Evolutionary conservation across 2,113 vertebrate species (phyloP).

Genomic region (Falcunculus frontatus): DNA sequence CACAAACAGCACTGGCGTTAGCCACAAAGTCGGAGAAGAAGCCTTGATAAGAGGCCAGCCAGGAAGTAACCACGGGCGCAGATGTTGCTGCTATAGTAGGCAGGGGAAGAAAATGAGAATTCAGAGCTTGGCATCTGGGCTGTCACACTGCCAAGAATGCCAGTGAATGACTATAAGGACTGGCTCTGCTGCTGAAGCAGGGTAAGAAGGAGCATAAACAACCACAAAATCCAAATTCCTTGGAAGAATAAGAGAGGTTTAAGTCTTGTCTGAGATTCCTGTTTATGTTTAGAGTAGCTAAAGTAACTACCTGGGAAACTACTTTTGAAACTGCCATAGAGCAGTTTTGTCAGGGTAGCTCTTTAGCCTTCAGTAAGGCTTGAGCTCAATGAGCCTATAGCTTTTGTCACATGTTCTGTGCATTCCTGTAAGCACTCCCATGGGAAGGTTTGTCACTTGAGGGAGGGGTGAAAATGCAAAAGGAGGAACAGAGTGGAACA

Average conservation of each 20-base stretch:
- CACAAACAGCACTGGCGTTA: conserved; percentile 18
- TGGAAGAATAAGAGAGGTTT: neutral
- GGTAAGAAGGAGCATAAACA: neutral
- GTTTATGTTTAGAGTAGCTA: neutral
- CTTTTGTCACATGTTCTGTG: neutral
- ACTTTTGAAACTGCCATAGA: neutral
- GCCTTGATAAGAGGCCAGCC: conserved; percentile 43
- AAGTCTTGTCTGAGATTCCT: neutral
- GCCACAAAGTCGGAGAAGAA: neutral
- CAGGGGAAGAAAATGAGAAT: conserved; percentile 2
- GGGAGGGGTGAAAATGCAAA: neutral
- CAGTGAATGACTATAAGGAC: neutral
- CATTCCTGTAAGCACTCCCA: neutral
- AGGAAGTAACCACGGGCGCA: conserved; percentile 4
- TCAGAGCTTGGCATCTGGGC: conserved; percentile 22
- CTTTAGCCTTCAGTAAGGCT: neutral
- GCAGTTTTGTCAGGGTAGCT: neutral
- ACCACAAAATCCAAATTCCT: neutral
- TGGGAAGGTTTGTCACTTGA: neutral
- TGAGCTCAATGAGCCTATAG: neutral
- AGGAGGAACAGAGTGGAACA: neutral
- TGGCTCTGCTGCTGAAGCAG: neutral
- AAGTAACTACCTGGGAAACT: neutral
- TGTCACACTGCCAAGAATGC: neutral
- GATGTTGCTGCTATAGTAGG: neutral